phyloP scores from a whole-genome alignment of 2,888 invertebrate species.

The Trypoxylon attenuatum region DNA sequence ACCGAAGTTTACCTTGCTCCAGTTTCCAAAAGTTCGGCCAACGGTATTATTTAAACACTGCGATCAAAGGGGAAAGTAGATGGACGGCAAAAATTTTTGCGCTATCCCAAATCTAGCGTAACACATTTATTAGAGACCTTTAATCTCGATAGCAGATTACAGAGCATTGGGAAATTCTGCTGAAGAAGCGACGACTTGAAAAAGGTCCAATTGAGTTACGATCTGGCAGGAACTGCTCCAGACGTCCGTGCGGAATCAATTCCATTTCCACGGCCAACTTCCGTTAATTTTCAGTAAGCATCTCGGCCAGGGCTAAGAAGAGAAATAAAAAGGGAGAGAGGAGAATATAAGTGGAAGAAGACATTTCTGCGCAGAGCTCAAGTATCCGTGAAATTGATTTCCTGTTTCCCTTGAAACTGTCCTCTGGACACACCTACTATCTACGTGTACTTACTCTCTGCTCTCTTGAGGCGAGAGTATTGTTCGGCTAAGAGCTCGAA shows the following conservation, averaged over 20 bases:
- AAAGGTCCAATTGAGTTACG: too few relatives aligned
- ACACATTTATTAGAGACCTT: neutral
- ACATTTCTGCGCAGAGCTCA: constrained; percentile 31
- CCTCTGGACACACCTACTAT: neutral
- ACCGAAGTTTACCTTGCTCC: constrained; percentile 33
- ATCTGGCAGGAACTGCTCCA: too few relatives aligned
- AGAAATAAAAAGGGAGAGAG: constrained; percentile 33
- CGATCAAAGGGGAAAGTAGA: neutral
- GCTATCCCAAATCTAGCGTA: constrained; percentile 1
- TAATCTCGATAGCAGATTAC: too few relatives aligned
- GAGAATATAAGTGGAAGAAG: too few relatives aligned
- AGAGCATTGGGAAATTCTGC: too few relatives aligned
- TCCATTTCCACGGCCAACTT: constrained; percentile 34
- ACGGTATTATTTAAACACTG: constrained; percentile 25
- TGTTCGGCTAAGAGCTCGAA: too few relatives aligned
- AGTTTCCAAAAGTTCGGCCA: constrained; percentile 25
- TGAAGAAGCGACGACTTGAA: too few relatives aligned
- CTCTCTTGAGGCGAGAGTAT: too few relatives aligned
- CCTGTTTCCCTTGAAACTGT: constrained; percentile 45
- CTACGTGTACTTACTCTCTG: neutral
- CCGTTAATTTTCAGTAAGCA: constrained; percentile 25
- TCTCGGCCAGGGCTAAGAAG: constrained; percentile 19
- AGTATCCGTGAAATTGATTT: constrained; percentile 48
- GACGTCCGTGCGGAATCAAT: constrained; percentile 32
- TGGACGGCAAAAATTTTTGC: neutral